Evolutionary conservation across 2,888 invertebrate species (phyloP).

Genomic region (Chorisops tibialis): DNA sequence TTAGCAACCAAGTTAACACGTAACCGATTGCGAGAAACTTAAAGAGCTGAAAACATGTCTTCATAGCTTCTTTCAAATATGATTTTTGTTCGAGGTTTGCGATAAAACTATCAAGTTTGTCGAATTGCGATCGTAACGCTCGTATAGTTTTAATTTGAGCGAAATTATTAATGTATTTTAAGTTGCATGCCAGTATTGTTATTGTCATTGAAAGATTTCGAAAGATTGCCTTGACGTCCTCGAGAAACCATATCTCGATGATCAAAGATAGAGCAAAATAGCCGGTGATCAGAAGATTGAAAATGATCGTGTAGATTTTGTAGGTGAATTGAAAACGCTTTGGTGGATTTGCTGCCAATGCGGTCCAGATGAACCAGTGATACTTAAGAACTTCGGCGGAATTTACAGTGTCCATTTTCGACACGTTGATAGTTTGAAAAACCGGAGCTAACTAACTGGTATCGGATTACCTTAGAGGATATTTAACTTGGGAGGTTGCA

Average conservation of each 20-base stretch:
- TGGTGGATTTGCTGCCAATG: slow-evolving; percentile 41
- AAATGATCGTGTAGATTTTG: slow-evolving; percentile 34
- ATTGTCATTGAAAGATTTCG: slow-evolving; percentile 46
- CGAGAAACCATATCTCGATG: slow-evolving; percentile 40
- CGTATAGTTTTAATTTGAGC: slow-evolving; percentile 40
- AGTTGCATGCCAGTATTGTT: slow-evolving; percentile 43
- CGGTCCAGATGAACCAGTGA: slow-evolving; percentile 45
- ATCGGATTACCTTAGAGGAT: too few relatives aligned
- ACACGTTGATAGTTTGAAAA: too few relatives aligned
- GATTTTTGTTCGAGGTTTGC: slow-evolving; percentile 35
- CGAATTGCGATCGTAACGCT: slow-evolving; percentile 37
- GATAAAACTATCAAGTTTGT: slow-evolving; percentile 38
- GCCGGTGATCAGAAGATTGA: slow-evolving; percentile 42
- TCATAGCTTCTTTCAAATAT: slow-evolving; percentile 37
- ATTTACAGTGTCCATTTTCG: slow-evolving; percentile 24
- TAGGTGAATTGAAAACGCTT: slow-evolving; percentile 31
- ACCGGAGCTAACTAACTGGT: too few relatives aligned
- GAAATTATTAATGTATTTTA: slow-evolving; percentile 45
- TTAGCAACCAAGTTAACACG: slow-evolving; percentile 39
- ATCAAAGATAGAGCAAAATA: slow-evolving; percentile 44
- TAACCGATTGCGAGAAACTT: slow-evolving; percentile 40
- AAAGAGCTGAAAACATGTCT: slow-evolving; percentile 37
- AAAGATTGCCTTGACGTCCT: slow-evolving; percentile 40
- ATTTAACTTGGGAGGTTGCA: too few relatives aligned
- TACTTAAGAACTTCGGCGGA: slow-evolving; percentile 42